Percentiles rank a stretch among this genome's conserved stretches.
These are phyloP conservation scores for Notodonta ziczac DNA, from an alignment of 2,888 invertebrate genomes.

Conservation along the genomic window DNA sequence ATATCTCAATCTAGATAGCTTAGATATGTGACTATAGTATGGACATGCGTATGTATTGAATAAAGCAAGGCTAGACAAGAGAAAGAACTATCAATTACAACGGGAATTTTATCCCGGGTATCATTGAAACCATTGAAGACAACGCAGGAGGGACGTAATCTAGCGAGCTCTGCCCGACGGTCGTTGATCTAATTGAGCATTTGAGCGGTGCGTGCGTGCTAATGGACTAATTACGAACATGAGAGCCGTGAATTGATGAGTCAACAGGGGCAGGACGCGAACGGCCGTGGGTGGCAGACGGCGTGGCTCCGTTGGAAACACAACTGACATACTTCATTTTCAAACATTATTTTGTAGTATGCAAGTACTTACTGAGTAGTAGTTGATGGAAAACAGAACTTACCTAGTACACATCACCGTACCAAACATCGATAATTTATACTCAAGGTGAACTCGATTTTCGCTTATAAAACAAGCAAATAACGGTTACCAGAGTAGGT, in stretches of 20 bases:
- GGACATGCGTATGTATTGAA: too few relatives aligned
- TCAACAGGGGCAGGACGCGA: constrained; percentile 72
- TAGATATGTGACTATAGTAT: too few relatives aligned
- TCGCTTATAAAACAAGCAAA: background rate
- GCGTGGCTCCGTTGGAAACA: constrained; percentile 70
- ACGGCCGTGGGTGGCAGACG: constrained; percentile 80
- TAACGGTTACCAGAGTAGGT: background rate
- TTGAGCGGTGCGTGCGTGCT: constrained; percentile 82
- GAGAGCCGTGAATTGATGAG: constrained; percentile 77
- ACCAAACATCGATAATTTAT: background rate
- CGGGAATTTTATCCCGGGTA: constrained; percentile 57
- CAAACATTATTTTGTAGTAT: constrained; percentile 16
- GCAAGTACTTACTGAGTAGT: background rate
- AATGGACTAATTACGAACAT: constrained; percentile 81
- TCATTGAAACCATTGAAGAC: constrained; percentile 46
- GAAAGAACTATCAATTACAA: constrained; percentile 58
- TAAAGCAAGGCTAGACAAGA: constrained; percentile 20
- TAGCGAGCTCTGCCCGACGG: constrained; percentile 70
- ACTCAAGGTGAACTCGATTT: constrained; percentile 1
- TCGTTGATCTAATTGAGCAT: constrained; percentile 81
- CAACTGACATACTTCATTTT: constrained; percentile 51
- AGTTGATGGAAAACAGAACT: background rate
- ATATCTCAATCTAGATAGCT: too few relatives aligned
- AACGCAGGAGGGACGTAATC: constrained; percentile 67
- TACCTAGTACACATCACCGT: background rate